Evolutionary conservation across 2,113 vertebrate genomes (phyloP), one percentile per base, ranked within the genome.

Genomic region (Serinus canaria): DNA sequence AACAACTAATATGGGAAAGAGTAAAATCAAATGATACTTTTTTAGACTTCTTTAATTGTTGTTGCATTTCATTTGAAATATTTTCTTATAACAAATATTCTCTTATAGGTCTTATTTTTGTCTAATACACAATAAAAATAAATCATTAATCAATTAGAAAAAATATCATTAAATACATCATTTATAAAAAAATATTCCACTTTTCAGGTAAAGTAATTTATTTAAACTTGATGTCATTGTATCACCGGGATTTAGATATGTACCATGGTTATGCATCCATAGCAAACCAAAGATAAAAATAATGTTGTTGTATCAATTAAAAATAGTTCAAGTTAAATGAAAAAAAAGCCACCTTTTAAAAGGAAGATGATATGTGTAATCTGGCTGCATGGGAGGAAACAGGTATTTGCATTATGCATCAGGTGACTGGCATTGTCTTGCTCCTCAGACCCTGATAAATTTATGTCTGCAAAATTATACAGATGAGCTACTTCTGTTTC

Each of bases 241-340:
- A 25, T 55, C 3, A 4, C 15, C 86, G 53, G 16, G 9, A n/a
- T 62, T 74, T 58, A 58, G 9, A 33, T 20, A 15, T 30, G 9
- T 44, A n/a, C 0, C 1, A 28, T 63, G 7, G 5, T 46, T 58
- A 62, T 9, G 1, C 66, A 44, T 49, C 12, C 7, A 31, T 28
- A 13, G 43, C 5, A 74, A 74, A 50, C 14, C 4, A 31, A 49
- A 79, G 12, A 24, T 37, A n/a, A 37, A 47, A 67, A 62, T 15
- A 23, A 53, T 58, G 3, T 37, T 58, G 3, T 37, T 89, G 59
- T 25, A 70, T 82, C 6, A 43, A 23, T 49, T 55, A 33, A 77
- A 43, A 22, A 9, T 20, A 22, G 46, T 37, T 60, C 9, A 69
- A 56, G 7, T 31, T 39, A 56, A 83, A 64, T 30, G 1, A 7